phyloP scores from a whole-genome alignment of 2,888 invertebrate species.

The Phaonia tiefii region DNA sequence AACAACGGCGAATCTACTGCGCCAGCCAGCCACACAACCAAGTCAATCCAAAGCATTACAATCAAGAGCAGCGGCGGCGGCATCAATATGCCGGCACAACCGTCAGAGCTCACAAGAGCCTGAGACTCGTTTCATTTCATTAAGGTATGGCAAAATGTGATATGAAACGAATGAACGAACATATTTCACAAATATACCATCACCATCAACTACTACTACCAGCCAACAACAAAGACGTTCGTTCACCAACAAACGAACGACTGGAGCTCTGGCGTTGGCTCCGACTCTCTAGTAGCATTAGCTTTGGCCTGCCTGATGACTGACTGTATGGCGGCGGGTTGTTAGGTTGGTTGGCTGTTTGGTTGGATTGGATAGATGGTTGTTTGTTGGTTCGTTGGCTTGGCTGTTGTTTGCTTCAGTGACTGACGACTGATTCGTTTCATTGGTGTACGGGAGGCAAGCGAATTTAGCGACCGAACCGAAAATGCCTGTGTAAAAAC shows the following conservation, averaged over 20 bases:
- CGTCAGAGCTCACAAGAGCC: conserved; percentile 23
- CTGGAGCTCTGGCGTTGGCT: conserved; percentile 24
- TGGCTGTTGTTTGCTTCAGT: conserved; percentile 34
- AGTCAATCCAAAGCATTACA: conserved; percentile 31
- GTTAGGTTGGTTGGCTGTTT: conserved; percentile 51
- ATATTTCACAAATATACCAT: conserved; percentile 15
- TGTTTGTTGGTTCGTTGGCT: conserved; percentile 48
- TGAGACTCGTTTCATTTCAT: conserved; percentile 39
- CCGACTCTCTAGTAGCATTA: conserved; percentile 29
- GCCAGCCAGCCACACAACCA: conserved; percentile 34
- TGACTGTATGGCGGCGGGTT: conserved; percentile 29
- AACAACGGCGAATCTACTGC: background rate
- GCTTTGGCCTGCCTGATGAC: conserved; percentile 49
- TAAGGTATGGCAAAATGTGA: conserved; percentile 58
- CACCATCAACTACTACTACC: background rate
- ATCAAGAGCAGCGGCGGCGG: conserved; percentile 13
- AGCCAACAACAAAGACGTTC: conserved; percentile 47
- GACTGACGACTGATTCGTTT: conserved; percentile 59
- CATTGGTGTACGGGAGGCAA: conserved; percentile 77
- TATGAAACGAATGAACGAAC: conserved; percentile 22
- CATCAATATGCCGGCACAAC: background rate
- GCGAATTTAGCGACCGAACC: conserved; percentile 76
- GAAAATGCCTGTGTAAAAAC: conserved; percentile 57
- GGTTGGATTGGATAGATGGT: conserved; percentile 37
- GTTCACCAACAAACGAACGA: conserved; percentile 34